phyloP scores from a whole-genome alignment of 2,888 invertebrate genomes.

The Plagiodera versicolora region DNA sequence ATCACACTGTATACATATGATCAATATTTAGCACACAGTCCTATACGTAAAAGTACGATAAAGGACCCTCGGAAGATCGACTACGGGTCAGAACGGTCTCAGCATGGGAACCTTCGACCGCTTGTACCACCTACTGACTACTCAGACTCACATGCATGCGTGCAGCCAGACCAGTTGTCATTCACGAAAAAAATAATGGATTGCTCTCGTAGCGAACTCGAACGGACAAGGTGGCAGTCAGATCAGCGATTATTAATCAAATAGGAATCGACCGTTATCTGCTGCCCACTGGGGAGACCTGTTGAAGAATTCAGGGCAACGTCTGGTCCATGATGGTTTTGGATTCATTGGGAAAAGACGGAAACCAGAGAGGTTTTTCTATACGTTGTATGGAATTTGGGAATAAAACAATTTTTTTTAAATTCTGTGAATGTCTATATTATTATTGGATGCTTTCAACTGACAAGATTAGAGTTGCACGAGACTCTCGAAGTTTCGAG shows the following conservation, averaged over 20 bases:
- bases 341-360: neutral
- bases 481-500: too few species aligned
- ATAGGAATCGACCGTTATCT: neutral
- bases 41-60: too few species aligned
- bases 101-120: constrained; percentile 12
- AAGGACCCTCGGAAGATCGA: neutral
- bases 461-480: too few species aligned
- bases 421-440: too few species aligned
- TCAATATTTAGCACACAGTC: too few species aligned
- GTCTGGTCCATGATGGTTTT: too few species aligned
- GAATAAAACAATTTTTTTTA: too few species aligned
- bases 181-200: constrained; percentile 20
- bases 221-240: constrained; percentile 11
- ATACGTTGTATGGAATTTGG: too few species aligned
- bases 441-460: too few species aligned
- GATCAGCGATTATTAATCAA: constrained; percentile 2
- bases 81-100: constrained; percentile 9
- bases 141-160: constrained; percentile 1
- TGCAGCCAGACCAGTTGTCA: constrained; percentile 25
- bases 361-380: too few species aligned
- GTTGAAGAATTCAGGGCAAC: too few species aligned
- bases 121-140: constrained; percentile 17
- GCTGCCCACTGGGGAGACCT: neutral
- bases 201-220: constrained; percentile 10
- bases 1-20: too few species aligned